Percentiles rank a stretch among this genome's conserved stretches.
Evolutionary conservation across 2,888 invertebrate genomes (phyloP).

Genomic region (Tachina fera): DNA sequence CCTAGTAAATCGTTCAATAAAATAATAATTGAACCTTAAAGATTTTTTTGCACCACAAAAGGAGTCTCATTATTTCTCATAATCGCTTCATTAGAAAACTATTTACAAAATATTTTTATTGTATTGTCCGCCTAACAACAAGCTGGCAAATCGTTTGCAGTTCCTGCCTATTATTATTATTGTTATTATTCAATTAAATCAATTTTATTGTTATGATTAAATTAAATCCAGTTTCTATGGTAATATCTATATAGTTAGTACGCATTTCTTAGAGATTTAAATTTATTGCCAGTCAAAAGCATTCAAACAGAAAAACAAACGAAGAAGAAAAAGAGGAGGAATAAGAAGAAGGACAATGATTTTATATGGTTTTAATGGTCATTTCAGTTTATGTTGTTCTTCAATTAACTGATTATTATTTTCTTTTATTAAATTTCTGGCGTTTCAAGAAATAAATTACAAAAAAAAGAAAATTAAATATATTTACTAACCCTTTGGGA

Average conservation of each 20-base stretch:
- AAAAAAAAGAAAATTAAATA: background rate
- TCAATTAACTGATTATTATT: conserved; percentile 21
- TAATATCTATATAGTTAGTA: background rate
- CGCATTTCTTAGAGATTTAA: background rate
- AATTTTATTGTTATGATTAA: conserved; percentile 27
- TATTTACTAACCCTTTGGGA: no score
- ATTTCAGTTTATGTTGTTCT: background rate
- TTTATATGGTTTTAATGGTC: conserved; percentile 37
- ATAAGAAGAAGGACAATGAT: background rate
- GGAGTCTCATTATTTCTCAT: background rate
- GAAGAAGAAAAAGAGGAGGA: background rate
- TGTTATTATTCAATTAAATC: conserved; percentile 8
- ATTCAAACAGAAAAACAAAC: background rate
- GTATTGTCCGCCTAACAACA: background rate
- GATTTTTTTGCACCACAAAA: background rate
- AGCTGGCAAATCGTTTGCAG: background rate
- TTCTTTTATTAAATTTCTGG: background rate
- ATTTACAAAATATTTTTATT: conserved; percentile 20
- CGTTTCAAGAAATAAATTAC: background rate
- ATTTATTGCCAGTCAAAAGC: background rate
- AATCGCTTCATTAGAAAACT: conserved; percentile 39
- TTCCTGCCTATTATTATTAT: background rate
- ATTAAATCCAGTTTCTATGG: conserved; percentile 15
- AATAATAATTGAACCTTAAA: no score
- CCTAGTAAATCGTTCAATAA: no score